These are phyloP conservation scores for Campylorhamphus procurvoides DNA, from an alignment of 2,113 vertebrate species.

Conservation along the genomic window DNA sequence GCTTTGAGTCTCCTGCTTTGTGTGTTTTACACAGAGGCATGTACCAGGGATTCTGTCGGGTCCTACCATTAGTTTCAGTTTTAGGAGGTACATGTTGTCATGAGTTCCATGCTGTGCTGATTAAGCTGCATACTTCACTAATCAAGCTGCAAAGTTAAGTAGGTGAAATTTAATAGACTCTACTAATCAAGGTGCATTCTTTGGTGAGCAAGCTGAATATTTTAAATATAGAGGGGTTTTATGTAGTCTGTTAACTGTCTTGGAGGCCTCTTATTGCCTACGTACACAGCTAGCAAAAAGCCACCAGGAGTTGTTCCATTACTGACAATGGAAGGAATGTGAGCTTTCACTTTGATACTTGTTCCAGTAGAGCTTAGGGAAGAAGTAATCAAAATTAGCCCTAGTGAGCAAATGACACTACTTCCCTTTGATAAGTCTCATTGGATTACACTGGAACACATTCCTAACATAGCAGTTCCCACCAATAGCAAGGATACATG, in stretches of 20 bases:
- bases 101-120: conserved; percentile 69
- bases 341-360: conserved; percentile 27
- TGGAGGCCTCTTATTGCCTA: background rate
- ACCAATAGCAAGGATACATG: background rate
- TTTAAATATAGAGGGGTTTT: conserved; percentile 61
- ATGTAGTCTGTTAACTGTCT: conserved; percentile 24
- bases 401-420: background rate
- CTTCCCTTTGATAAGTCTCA: conserved; percentile 12
- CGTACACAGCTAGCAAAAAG: background rate
- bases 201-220: conserved; percentile 68
- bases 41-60: background rate
- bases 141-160: conserved; percentile 74
- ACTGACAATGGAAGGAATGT: conserved; percentile 19
- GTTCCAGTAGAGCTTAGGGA: background rate
- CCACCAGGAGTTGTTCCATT: background rate
- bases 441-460: background rate
- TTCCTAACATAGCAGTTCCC: background rate
- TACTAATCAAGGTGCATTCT: conserved; percentile 75
- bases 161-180: conserved; percentile 69
- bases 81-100: conserved; percentile 48
- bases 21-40: background rate
- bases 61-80: conserved; percentile 29
- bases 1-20: background rate
- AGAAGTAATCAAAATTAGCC: conserved; percentile 39
- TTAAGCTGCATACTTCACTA: conserved; percentile 71